Conservation (phyloP, 2,113 vertebrate species). For the Apodemus sylvaticus region DNA sequence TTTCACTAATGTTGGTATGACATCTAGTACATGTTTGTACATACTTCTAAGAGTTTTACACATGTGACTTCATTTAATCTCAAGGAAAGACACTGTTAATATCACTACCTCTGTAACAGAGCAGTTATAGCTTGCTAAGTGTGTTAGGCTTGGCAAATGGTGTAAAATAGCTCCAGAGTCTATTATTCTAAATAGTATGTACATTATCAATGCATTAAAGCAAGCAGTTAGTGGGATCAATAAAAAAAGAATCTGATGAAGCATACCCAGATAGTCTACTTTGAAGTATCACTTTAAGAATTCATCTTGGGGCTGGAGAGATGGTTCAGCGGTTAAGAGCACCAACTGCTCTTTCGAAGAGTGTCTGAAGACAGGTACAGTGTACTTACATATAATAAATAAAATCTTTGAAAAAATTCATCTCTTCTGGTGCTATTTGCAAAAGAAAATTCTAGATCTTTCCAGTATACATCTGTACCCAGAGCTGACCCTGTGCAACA, state of each 20-base stretch:
- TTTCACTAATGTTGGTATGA: not conserved
- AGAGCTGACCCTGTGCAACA: too few species aligned
- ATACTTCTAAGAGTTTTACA: not conserved
- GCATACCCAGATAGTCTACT: not conserved
- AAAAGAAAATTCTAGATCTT: not conserved
- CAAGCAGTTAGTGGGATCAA: not conserved
- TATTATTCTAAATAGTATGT: not conserved
- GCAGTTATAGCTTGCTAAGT: not conserved
- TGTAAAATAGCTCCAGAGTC: not conserved
- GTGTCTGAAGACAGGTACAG: too few species aligned
- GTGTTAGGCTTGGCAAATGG: not conserved
- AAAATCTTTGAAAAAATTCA: too few species aligned
- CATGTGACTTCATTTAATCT: not conserved
- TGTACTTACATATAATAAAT: too few species aligned
- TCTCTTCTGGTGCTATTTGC: not conserved
- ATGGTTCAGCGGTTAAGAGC: too few species aligned
- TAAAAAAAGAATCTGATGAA: not conserved
- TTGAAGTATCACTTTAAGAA: conserved; percentile 4
- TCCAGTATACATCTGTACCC: too few species aligned
- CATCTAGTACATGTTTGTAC: not conserved
- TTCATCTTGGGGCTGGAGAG: too few species aligned
- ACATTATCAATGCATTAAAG: not conserved
- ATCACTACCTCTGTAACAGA: not conserved
- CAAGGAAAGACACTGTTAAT: not conserved
- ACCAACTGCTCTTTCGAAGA: too few species aligned